These are phyloP conservation scores for Daubentonia madagascariensis DNA, from an alignment of 2,113 vertebrate species.

Conservation along the genomic window DNA sequence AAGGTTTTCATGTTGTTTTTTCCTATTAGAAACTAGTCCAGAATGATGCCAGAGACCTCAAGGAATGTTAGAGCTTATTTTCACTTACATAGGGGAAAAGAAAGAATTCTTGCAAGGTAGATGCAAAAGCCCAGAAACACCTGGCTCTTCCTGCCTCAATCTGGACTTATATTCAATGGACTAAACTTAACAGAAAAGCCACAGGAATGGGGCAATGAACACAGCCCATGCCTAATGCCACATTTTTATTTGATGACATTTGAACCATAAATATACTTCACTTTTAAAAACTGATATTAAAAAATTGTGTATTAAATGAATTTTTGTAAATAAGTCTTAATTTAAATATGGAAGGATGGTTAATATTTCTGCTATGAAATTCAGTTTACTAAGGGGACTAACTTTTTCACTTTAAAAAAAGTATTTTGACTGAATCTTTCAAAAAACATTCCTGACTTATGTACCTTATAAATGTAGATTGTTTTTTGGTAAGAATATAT, in stretches of 20 bases:
- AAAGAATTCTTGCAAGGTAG: neutral
- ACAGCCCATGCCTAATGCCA: neutral
- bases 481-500: neutral
- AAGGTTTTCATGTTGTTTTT: neutral
- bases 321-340: neutral
- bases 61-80: neutral
- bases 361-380: constrained; percentile 8
- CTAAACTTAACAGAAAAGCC: neutral
- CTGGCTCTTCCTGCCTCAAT: neutral
- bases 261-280: neutral
- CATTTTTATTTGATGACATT: neutral
- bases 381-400: neutral
- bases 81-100: neutral
- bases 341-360: constrained; percentile 14
- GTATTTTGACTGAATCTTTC: constrained; percentile 6
- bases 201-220: neutral
- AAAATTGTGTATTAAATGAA: neutral
- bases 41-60: neutral
- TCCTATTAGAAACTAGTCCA: neutral
- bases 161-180: neutral
- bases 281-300: neutral
- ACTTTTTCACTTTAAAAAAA: neutral
- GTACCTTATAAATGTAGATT: neutral
- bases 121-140: neutral
- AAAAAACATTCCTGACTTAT: neutral